Evolutionary conservation across 1,140 invertebrate species (phyloP), one percentile per base, ranked within the genome.

Genomic region (Episyrphus balteatus): DNA sequence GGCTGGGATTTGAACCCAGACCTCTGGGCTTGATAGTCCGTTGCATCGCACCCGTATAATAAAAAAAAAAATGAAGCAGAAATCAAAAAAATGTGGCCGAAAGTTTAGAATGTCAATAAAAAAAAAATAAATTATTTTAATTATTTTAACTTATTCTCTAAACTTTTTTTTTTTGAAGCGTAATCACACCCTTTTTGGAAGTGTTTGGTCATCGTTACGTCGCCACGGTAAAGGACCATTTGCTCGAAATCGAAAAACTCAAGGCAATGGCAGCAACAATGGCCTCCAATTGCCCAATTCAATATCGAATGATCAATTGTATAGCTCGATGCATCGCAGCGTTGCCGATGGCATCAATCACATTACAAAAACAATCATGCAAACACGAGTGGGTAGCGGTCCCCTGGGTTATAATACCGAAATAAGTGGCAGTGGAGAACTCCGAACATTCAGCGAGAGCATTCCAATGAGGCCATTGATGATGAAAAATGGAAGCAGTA

Each of bases 131-230:
- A n/a, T n/a, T n/a, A 26, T 26, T 26, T 26, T 26, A 26, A 26
- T 26, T n/a, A n/a, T n/a, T n/a, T n/a, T n/a, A n/a, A n/a, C n/a
- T n/a, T n/a, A n/a, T n/a, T n/a, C n/a, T n/a, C n/a, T n/a, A n/a
- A n/a, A n/a, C n/a, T n/a, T n/a, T n/a, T n/a, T n/a, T n/a, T 8
- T 26, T 26, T 26, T 74, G 36, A 75, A 97, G 91, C 82, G 94
- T 65, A 94, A 98, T 69, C 94, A 98, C 72, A 92, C 91, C 32
- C 73, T 98, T 36, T 98, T 98, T 70, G 94, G 95, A 44, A 89
- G 84, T 61, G 88, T 92, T 15, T 92, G 89, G 89, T 91, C 88
- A 5, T 91, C 88, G 50, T 88, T 91, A 75, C 74, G 85, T 58
- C 75, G 83, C 52, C 74, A 74, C 46, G 75, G 73, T 5, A 70